Conservation (phyloP, 2,113 vertebrate genomes). For the Nothoprocta pentlandii region DNA sequence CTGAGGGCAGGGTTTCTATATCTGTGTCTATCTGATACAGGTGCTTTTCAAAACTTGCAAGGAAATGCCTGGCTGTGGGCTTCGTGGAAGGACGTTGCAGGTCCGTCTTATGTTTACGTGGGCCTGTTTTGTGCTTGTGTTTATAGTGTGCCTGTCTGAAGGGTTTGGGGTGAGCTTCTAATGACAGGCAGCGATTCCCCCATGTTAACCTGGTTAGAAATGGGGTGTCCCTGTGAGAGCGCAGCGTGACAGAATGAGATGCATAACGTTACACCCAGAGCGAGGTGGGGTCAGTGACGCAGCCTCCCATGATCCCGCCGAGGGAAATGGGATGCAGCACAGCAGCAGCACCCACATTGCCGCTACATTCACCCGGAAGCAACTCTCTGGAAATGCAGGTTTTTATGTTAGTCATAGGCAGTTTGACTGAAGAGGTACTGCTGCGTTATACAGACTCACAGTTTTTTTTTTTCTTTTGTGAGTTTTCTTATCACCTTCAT, state of each 20-base stretch:
- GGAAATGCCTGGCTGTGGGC: background rate
- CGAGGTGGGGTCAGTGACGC: background rate
- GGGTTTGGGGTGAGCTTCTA: background rate
- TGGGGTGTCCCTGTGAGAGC: background rate
- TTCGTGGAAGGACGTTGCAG: background rate
- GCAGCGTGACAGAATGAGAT: rapidly evolving
- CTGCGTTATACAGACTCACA: background rate
- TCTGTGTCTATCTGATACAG: background rate
- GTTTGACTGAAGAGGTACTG: background rate
- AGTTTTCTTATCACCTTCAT: background rate
- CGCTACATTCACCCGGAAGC: too few relatives aligned
- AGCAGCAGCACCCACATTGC: background rate
- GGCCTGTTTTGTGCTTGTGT: background rate
- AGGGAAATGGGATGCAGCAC: background rate
- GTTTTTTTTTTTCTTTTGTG: background rate
- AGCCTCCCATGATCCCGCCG: background rate
- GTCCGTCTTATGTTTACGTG: background rate
- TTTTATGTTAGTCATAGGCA: background rate
- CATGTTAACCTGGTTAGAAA: background rate
- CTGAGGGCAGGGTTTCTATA: background rate
- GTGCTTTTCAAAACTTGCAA: background rate
- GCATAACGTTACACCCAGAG: background rate
- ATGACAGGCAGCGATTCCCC: background rate
- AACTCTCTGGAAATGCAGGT: background rate
- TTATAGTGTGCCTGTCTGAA: background rate